These are phyloP conservation scores for Elaphurus davidianus DNA, from an alignment of 2,113 vertebrate genomes.

Conservation along the genomic window DNA sequence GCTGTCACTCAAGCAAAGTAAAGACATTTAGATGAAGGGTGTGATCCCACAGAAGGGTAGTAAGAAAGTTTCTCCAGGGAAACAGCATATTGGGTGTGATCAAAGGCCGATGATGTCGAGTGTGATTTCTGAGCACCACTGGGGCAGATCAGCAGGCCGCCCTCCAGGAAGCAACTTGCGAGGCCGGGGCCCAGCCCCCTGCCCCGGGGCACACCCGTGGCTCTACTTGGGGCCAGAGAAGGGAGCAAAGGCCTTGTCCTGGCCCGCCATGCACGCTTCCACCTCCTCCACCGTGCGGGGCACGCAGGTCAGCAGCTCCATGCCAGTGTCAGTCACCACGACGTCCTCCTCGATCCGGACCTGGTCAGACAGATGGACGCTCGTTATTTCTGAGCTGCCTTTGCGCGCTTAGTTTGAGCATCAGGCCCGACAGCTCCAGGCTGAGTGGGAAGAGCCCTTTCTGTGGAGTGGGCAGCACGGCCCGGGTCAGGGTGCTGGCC, in stretches of 20 bases:
- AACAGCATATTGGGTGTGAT: background rate
- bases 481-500: rapidly evolving
- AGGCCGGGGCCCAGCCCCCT: background rate
- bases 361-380: constrained; percentile 74
- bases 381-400: background rate
- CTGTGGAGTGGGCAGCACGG: background rate
- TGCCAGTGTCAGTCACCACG: constrained; percentile 85
- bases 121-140: background rate
- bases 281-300: constrained; percentile 96
- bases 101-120: background rate
- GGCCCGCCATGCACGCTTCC: constrained; percentile 91
- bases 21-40: background rate
- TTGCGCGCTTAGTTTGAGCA: background rate
- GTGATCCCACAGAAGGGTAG: background rate
- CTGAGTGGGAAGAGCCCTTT: background rate
- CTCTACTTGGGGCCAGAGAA: constrained; percentile 64
- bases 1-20: background rate
- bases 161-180: rapidly evolving
- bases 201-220: background rate
- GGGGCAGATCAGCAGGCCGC: background rate
- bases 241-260: constrained; percentile 75
- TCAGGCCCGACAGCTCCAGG: background rate
- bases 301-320: constrained; percentile 94
- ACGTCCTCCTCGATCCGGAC: constrained; percentile 97
- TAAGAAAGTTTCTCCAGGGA: background rate